These are phyloP conservation scores for Bothrops jararaca DNA, from an alignment of 2,113 vertebrate species.

Conservation along the genomic window DNA sequence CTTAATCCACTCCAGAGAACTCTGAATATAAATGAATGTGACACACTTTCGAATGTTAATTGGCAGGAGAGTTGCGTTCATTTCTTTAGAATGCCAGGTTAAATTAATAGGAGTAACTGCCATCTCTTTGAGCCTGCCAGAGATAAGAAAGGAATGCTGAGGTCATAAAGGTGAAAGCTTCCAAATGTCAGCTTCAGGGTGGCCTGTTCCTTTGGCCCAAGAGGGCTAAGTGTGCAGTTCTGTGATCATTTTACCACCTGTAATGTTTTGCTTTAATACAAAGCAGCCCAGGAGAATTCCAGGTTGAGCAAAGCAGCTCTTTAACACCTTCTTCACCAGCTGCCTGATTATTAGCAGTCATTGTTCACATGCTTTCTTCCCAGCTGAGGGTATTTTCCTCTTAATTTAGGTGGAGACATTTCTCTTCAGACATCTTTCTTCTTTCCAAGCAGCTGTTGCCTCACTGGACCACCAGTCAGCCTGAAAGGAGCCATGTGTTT, in stretches of 20 bases:
- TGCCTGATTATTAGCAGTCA: neutral
- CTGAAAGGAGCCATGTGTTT: neutral
- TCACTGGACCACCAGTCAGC: neutral
- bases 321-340: neutral
- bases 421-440: neutral
- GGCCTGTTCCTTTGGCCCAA: conserved; percentile 33
- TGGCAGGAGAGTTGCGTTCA: conserved; percentile 53
- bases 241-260: neutral
- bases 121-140: conserved; percentile 45
- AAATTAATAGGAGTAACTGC: conserved; percentile 61
- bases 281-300: neutral
- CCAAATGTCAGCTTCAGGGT: neutral
- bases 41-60: conserved; percentile 57
- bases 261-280: neutral
- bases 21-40: conserved; percentile 53
- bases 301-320: neutral
- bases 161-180: conserved; percentile 35
- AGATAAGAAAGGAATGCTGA: conserved; percentile 35
- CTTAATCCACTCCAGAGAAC: conserved; percentile 29
- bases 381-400: neutral
- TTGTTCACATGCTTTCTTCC: neutral
- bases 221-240: neutral
- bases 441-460: neutral
- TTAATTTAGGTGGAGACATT: neutral
- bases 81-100: conserved; percentile 52